Base-by-base conservation (phyloP, 1,140 invertebrate species). In the Eumaeus atala region DNA sequence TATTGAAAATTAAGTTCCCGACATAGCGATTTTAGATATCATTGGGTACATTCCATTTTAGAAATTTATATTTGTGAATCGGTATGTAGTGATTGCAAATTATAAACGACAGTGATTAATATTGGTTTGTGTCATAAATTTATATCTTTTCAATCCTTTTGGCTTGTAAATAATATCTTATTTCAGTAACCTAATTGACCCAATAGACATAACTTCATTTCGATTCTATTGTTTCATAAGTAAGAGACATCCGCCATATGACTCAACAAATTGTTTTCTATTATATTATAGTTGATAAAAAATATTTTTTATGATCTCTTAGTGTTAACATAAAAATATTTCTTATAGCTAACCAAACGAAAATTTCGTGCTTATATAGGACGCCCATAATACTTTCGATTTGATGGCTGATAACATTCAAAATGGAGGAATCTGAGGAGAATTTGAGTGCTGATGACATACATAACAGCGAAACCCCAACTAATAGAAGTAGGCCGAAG, bases 1-100 rank as follows among this genome's bases (percentile, higher is more conserved):
- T 76, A 84, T 84, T 72, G 68, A 68, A 86, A 80, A 78, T 77
- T 72, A 84, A 86, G 83, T 86, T 86, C 77, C 74, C 72, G 78
- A 77, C 75, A 59, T 56, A 59, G 42, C 61, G 50, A 58, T 36
- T 60, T 56, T 51, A 16, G 51, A 58, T 38, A 56, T 28, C 59
- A 55, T 42, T 50, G 66, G 64, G 63, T 67, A 70, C 58, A 74
- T 61, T 53, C 64, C 62, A 64, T 65, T 59, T 58, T 58, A 42
- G 38, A 52, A 58, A 58, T 58, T 44, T 10, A 16, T 6, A 9
- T 9, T 44, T 16, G 12, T 8, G 40, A 18, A 44, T 16, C 17
- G 9, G 12, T 14, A 14, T 17, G 40, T 1, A 16, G 12, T 14
- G 9, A 9, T 44, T 44, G 5, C 8, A 44, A 9, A 44, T 14